Conservation (phyloP, 2,113 vertebrate species). For the Labeo catla region DNA sequence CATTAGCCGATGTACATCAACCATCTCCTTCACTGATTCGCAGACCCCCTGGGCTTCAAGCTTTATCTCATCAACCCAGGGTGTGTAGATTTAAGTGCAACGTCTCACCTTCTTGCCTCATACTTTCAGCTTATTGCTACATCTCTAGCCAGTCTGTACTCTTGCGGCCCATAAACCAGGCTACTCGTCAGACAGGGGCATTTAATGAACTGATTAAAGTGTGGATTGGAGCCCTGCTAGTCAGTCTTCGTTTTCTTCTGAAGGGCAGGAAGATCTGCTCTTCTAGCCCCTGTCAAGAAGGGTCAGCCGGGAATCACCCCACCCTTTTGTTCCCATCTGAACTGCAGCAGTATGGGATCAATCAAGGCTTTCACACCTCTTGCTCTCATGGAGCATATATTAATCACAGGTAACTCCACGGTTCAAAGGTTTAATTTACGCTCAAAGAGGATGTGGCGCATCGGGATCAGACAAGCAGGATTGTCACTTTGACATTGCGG, state of each 20-base stretch:
- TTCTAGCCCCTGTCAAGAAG: constrained; percentile 41
- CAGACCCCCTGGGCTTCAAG: constrained; percentile 21
- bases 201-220: constrained; percentile 39
- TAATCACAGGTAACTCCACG: constrained; percentile 70
- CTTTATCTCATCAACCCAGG: constrained; percentile 19
- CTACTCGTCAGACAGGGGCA: constrained; percentile 23
- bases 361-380: constrained; percentile 40
- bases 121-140: constrained; percentile 46
- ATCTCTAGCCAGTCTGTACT: constrained; percentile 12
- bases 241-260: constrained; percentile 38
- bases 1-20: constrained; percentile 42
- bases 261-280: constrained; percentile 39
- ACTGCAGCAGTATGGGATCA: constrained; percentile 45
- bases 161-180: constrained; percentile 29
- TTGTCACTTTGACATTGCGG: constrained; percentile 66
- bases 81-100: constrained; percentile 24
- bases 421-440: constrained; percentile 73
- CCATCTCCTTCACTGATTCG: constrained; percentile 48
- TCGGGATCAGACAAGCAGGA: constrained; percentile 61
- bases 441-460: constrained; percentile 60
- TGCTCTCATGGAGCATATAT: constrained; percentile 56
- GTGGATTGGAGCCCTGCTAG: constrained; percentile 8
- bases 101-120: constrained; percentile 16
- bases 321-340: constrained; percentile 46
- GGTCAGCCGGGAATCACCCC: constrained; percentile 46